These are phyloP conservation scores for Vandiemenella viatica DNA, from an alignment of 2,888 invertebrate species.

Conservation along the genomic window DNA sequence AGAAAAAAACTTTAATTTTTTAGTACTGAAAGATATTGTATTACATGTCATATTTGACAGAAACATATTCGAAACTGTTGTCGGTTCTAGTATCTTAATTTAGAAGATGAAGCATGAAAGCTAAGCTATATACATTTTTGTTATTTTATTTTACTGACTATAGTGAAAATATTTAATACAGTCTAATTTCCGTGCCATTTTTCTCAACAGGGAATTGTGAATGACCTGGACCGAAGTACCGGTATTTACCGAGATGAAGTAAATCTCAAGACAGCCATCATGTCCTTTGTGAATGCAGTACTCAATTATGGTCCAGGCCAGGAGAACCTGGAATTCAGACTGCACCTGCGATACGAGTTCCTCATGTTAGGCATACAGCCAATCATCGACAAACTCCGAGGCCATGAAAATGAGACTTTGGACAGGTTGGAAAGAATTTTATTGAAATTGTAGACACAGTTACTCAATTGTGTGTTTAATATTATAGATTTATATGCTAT, in stretches of 20 bases:
- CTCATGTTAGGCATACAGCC: slow-evolving; percentile 94
- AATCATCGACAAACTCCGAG: slow-evolving; percentile 80
- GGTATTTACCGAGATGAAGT: slow-evolving; percentile 86
- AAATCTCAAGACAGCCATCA: slow-evolving; percentile 87
- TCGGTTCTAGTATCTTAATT: too few relatives aligned
- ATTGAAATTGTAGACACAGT: not conserved
- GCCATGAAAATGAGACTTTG: slow-evolving; percentile 84
- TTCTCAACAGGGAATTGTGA: slow-evolving; percentile 60
- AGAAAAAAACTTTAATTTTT: too few relatives aligned
- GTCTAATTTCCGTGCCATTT: too few relatives aligned
- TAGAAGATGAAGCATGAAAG: too few relatives aligned
- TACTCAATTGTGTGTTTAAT: not conserved
- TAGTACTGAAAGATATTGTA: too few relatives aligned
- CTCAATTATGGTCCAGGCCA: slow-evolving; percentile 92
- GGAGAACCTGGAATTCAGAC: slow-evolving; percentile 84
- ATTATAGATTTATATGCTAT: too few relatives aligned
- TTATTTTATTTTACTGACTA: too few relatives aligned
- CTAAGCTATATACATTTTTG: too few relatives aligned
- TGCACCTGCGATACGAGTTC: slow-evolving; percentile 90
- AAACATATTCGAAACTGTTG: too few relatives aligned
- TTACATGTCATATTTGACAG: too few relatives aligned
- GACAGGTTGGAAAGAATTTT: slow-evolving; percentile 38
- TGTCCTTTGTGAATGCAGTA: slow-evolving; percentile 95
- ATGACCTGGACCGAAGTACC: slow-evolving; percentile 79
- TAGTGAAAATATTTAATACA: too few relatives aligned